Conservation (phyloP, 2,888 invertebrate genomes). For the Drosophila prostipennis region DNA sequence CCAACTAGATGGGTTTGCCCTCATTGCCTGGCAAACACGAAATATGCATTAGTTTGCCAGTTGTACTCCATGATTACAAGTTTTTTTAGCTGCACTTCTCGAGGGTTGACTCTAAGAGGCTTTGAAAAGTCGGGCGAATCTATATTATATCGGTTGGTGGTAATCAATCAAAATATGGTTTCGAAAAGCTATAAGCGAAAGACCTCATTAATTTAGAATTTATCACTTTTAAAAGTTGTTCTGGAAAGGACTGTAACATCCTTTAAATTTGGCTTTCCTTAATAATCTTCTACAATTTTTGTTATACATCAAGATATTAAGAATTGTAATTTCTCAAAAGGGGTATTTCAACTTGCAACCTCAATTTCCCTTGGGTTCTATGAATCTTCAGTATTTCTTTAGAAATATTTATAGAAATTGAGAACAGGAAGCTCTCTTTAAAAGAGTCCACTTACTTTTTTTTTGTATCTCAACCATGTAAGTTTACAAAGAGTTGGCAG, state of each 20-base stretch:
- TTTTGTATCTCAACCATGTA: background rate
- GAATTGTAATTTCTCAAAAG: background rate
- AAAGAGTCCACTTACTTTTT: background rate
- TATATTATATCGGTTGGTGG: constrained; percentile 4
- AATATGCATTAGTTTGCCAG: constrained; percentile 74
- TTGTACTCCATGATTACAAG: constrained; percentile 64
- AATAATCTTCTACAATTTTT: too few relatives aligned
- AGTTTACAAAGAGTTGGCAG: background rate
- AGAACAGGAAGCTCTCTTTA: background rate
- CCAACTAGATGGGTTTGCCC: constrained; percentile 29
- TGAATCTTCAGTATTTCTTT: background rate
- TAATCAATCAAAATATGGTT: constrained; percentile 13
- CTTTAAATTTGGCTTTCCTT: too few relatives aligned
- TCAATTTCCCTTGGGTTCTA: background rate
- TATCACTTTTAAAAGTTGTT: background rate
- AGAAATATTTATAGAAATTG: background rate
- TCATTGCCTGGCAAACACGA: constrained; percentile 57
- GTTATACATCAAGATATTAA: background rate
- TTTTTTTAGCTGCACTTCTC: constrained; percentile 9
- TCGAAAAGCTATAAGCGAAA: background rate
- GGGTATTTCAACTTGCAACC: background rate
- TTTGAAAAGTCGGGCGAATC: constrained; percentile 29
- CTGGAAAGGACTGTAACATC: too few relatives aligned
- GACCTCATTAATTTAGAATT: background rate
- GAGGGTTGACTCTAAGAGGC: constrained; percentile 45